Percentiles rank a stretch among this genome's conserved stretches.
Conservation (phyloP, 2,888 invertebrate species). For the Chymomyza amoena region DNA sequence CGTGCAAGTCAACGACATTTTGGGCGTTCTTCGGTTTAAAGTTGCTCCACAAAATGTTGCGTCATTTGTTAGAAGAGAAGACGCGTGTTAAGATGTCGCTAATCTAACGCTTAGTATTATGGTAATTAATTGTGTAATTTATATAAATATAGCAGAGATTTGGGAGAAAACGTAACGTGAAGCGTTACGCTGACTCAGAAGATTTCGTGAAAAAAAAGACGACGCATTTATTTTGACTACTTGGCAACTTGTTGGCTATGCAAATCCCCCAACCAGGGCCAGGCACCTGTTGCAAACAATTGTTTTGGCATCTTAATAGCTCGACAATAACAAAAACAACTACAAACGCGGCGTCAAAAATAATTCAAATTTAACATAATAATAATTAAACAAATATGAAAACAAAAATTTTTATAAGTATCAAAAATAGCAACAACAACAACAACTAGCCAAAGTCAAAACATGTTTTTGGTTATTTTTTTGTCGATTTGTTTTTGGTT, state of each 20-base stretch:
- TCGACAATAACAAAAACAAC: constrained; percentile 8
- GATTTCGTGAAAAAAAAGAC: constrained; percentile 27
- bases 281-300: constrained; percentile 29
- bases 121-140: constrained; percentile 60
- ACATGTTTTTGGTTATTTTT: background rate
- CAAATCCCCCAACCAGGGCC: constrained; percentile 48
- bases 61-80: background rate
- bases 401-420: constrained; percentile 51
- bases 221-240: background rate
- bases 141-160: constrained; percentile 43
- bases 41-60: constrained; percentile 41
- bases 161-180: constrained; percentile 18
- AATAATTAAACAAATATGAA: constrained; percentile 53
- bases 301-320: constrained; percentile 4
- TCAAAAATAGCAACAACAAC: constrained; percentile 19
- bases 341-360: constrained; percentile 32
- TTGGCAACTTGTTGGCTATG: constrained; percentile 39
- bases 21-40: constrained; percentile 46
- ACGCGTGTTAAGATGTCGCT: constrained; percentile 35
- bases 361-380: constrained; percentile 56
- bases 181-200: constrained; percentile 51
- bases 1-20: constrained; percentile 54
- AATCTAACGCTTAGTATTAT: constrained; percentile 44
- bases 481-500: constrained; percentile 20
- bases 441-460: constrained; percentile 28